Conservation (phyloP, 1,140 invertebrate genomes). For the Pogonomyrmex californicus region DNA sequence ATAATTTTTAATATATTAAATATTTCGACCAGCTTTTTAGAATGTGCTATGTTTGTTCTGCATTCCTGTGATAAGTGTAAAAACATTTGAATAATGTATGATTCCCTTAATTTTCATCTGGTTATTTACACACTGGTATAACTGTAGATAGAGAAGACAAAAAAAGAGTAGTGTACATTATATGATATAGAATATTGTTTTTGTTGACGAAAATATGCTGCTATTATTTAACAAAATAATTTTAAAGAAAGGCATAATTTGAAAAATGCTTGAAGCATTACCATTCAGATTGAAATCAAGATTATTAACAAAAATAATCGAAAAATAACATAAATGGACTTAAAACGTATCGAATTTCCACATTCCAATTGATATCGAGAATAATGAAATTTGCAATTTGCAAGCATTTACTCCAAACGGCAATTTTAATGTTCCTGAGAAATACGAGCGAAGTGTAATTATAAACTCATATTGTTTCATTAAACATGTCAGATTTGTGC, state of each 20-base stretch:
- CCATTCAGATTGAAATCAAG: conserved; percentile 6
- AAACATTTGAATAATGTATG: background rate
- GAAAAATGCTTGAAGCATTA: background rate
- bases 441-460: background rate
- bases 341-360: background rate
- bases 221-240: conserved; percentile 15
- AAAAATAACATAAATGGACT: conserved; percentile 17
- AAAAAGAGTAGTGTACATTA: conserved; percentile 18
- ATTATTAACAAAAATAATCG: conserved; percentile 13
- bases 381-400: conserved; percentile 11
- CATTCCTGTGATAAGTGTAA: conserved; percentile 51
- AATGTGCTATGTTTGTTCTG: background rate
- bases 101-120: background rate
- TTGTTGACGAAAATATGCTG: background rate
- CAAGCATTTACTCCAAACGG: conserved; percentile 5
- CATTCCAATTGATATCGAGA: conserved; percentile 12
- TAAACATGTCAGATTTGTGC: background rate
- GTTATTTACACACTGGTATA: conserved; percentile 1
- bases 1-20: conserved; percentile 4
- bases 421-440: conserved; percentile 26
- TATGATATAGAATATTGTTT: conserved; percentile 16
- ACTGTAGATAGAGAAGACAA: background rate
- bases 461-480: background rate
- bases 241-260: background rate
- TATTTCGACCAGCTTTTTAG: background rate